Percentiles rank a stretch among this genome's conserved stretches.
Conservation (phyloP, 2,888 invertebrate species). For the Mythimna impura region DNA sequence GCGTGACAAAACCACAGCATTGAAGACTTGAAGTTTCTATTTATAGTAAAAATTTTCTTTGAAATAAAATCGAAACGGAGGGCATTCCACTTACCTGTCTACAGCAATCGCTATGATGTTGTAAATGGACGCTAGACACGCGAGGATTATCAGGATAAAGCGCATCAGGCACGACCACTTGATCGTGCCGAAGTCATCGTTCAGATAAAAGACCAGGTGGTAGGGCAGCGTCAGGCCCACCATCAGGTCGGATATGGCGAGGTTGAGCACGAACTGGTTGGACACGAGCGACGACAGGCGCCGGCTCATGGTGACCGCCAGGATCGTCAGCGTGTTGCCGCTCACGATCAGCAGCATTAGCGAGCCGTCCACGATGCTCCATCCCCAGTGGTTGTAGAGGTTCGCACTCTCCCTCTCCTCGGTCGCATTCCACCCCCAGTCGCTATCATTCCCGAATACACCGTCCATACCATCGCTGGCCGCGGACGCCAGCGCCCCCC, state of each 20-base stretch:
- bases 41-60: conserved; percentile 50
- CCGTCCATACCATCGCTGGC: conserved; percentile 90
- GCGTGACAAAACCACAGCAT: conserved; percentile 61
- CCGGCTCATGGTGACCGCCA: conserved; percentile 93
- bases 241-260: conserved; percentile 94
- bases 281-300: conserved; percentile 93
- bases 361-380: conserved; percentile 92
- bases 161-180: conserved; percentile 92
- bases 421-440: conserved; percentile 80
- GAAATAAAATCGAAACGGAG: conserved; percentile 52
- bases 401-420: conserved; percentile 74
- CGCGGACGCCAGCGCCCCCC: conserved; percentile 86
- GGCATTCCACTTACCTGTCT: conserved; percentile 89
- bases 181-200: conserved; percentile 90
- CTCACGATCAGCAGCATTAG: conserved; percentile 92
- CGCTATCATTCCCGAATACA: conserved; percentile 84
- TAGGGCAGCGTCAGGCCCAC: conserved; percentile 95
- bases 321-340: conserved; percentile 94
- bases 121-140: conserved; percentile 94
- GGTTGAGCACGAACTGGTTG: conserved; percentile 94
- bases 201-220: conserved; percentile 94
- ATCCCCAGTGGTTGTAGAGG: conserved; percentile 89
- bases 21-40: conserved; percentile 39
- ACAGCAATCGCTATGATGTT: conserved; percentile 95
- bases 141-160: conserved; percentile 94